These are phyloP conservation scores for Dysmachus trigonus DNA, from an alignment of 2,888 invertebrate genomes.

Conservation along the genomic window DNA sequence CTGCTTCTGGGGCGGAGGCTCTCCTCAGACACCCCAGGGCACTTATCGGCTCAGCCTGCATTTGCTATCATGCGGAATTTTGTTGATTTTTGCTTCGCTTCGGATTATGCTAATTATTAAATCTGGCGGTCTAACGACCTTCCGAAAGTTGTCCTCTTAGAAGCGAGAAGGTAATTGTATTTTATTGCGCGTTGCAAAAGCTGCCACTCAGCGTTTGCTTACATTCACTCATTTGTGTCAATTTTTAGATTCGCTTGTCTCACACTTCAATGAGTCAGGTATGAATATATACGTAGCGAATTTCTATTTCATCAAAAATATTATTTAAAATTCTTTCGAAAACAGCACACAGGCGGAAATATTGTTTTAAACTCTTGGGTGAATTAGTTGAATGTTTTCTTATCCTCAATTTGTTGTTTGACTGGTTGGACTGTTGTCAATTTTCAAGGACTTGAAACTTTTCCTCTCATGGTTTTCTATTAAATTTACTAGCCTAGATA, in stretches of 20 bases:
- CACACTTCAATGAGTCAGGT: neutral
- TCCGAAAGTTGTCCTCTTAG: neutral
- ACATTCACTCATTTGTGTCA: neutral
- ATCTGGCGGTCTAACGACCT: neutral
- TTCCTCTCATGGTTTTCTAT: too few relatives aligned
- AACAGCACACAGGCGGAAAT: neutral
- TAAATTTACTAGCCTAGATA: too few relatives aligned
- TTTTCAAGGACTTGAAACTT: too few relatives aligned
- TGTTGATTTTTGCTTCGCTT: neutral
- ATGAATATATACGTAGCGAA: neutral
- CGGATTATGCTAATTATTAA: neutral
- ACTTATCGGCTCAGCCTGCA: neutral
- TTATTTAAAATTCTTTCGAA: neutral
- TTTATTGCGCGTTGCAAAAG: neutral
- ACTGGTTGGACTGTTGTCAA: too few relatives aligned
- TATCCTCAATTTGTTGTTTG: neutral
- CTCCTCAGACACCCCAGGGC: neutral
- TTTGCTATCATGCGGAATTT: neutral
- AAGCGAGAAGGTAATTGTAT: neutral
- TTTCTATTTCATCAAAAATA: neutral
- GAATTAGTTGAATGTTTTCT: neutral
- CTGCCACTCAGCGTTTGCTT: neutral
- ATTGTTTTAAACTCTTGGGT: neutral
- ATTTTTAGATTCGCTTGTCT: neutral
- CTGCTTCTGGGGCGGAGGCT: neutral